A percentile compares a stretch with the other conserved stretches of the same genome.
These are phyloP conservation scores for Vanessa cardui DNA, from an alignment of 2,888 invertebrate genomes.

Conservation along the genomic window DNA sequence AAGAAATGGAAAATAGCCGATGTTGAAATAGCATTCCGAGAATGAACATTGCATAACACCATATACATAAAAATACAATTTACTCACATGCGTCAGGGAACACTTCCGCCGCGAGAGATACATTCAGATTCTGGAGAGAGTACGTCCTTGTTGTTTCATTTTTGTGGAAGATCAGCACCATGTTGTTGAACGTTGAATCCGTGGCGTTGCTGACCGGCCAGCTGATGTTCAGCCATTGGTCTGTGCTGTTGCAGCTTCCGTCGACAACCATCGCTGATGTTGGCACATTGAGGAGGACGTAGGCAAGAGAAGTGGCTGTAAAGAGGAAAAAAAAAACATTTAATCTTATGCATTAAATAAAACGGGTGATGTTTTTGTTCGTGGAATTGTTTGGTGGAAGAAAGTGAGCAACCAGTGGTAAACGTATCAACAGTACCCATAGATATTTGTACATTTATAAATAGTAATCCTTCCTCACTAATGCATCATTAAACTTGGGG, in stretches of 20 bases:
- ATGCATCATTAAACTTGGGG: too few species aligned
- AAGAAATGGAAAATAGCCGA: neutral
- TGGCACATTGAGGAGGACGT: constrained; percentile 63
- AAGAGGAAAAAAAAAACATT: neutral
- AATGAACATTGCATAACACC: neutral
- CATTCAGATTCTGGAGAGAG: constrained; percentile 58
- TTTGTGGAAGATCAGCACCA: constrained; percentile 59
- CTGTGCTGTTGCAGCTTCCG: constrained; percentile 58
- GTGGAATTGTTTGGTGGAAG: too few species aligned
- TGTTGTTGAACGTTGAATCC: constrained; percentile 48
- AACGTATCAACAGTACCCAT: too few species aligned
- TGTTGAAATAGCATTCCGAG: neutral
- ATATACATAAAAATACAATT: neutral
- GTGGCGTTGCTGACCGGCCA: constrained; percentile 39
- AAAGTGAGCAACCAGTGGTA: too few species aligned
- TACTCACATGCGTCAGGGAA: constrained; percentile 71
- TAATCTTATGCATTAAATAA: neutral
- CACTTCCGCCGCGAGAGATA: constrained; percentile 61
- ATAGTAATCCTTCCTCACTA: too few species aligned
- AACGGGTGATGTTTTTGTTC: neutral
- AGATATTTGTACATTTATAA: too few species aligned
- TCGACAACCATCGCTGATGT: constrained; percentile 51
- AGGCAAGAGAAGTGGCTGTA: constrained; percentile 45
- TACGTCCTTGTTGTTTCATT: constrained; percentile 62
- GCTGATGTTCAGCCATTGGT: constrained; percentile 62